Evolutionary conservation across 2,113 vertebrate genomes (phyloP).

Genomic region (Heliornis fulica): DNA sequence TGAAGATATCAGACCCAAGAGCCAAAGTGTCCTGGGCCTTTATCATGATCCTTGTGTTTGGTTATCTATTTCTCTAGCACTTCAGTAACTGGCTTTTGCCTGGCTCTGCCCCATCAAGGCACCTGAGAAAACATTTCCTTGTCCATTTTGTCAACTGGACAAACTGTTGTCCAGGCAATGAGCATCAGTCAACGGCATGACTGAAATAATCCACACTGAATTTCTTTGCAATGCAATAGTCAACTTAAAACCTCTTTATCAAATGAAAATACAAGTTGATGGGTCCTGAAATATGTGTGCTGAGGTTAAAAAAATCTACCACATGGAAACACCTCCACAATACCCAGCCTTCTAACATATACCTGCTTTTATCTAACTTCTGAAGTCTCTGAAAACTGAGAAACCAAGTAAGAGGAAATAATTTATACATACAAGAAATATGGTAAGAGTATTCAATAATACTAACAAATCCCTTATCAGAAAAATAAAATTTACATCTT

Average conservation of each 20-base stretch:
- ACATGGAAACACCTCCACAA: neutral
- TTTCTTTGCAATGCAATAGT: neutral
- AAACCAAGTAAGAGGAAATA: neutral
- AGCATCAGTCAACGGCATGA: neutral
- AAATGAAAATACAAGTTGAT: neutral
- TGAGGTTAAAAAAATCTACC: neutral
- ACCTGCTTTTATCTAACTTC: neutral
- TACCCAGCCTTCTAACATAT: neutral
- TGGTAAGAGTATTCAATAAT: neutral
- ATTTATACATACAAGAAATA: neutral
- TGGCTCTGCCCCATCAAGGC: neutral
- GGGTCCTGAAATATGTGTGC: neutral
- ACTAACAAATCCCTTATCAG: neutral
- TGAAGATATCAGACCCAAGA: neutral
- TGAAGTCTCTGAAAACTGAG: neutral
- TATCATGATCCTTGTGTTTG: neutral
- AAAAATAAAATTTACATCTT: neutral
- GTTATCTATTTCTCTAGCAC: neutral
- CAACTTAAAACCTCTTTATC: neutral
- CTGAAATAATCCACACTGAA: neutral
- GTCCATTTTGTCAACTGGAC: neutral
- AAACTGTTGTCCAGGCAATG: neutral
- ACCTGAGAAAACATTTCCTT: neutral
- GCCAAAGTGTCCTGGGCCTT: fast-evolving
- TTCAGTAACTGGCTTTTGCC: neutral